Base-by-base conservation (phyloP, 2,797 vertebrate genomes). In the Cetoscarus ocellatus region DNA sequence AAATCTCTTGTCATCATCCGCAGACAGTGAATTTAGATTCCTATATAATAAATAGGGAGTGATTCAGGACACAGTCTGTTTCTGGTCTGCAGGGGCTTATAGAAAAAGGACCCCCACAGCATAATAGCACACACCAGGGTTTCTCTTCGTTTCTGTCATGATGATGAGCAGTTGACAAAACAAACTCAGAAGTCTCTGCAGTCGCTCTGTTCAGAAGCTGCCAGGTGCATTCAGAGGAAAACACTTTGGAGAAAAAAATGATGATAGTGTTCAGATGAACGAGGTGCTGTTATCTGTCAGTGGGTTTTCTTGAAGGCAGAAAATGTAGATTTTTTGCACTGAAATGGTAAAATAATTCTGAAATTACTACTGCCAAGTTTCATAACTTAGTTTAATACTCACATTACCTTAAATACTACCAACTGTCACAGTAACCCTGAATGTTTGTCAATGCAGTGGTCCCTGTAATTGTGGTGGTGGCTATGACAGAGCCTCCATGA, bases 131-230 rank as follows among this genome's bases (percentile, higher is more conserved):
- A 43, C 50, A 43, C 53, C 43, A 63, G 59, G 19, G 49, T 12
- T 50, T 17, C 49, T 15, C 51, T 48, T 60, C n/a, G 17, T 44
- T 61, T 49, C 19, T 52, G 10, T 57, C 42, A 11, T 17, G 39
- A 51, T 43, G 57, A 67, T 43, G 39, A 49, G 38, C 50, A 42
- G 60, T 40, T 67, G 60, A 68, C 39, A 42, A n/a, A 17, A 79
- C 17, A 8, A 49, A 6, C 0, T 3, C 40, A 44, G 55, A 40
- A 45, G 14, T 62, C 68, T 6, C 47, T 19, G 13, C 45, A n/a
- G 59, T 3, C 12, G 0, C 52, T 67, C 43, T 27, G 52, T 47
- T 53, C 19, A 52, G 44, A 10, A 57, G 58, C 14, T 69, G 63
- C 39, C 36, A 36, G 69, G 50, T 77, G 64, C 47, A 5, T 17